Evolutionary conservation across 1,140 invertebrate genomes (phyloP).

Genomic region (Aphelinus certus): DNA sequence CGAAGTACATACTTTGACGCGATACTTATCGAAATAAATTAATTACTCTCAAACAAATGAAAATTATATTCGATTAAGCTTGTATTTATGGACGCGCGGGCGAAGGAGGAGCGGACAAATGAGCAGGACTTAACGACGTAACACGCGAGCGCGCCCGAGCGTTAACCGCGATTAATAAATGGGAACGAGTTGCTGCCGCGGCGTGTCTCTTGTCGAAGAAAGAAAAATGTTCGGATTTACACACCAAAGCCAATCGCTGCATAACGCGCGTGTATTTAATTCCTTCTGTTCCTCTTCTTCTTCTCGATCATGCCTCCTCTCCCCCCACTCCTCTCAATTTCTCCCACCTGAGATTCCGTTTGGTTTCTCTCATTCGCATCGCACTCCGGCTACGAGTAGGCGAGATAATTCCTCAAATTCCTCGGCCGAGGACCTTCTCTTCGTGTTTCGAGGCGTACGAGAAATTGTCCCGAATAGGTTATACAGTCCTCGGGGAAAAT

Average conservation of each 20-base stretch:
- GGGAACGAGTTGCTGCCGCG: not conserved
- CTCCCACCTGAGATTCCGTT: no score
- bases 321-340: no score
- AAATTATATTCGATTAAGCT: constrained; percentile 13
- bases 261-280: constrained; percentile 27
- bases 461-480: no score
- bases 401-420: no score
- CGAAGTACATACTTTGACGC: not conserved
- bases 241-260: not conserved
- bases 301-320: no score
- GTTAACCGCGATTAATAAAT: constrained; percentile 29
- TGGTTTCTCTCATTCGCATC: no score
- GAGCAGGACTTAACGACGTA: constrained; percentile 9
- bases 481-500: no score
- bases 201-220: constrained; percentile 1
- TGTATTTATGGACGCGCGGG: constrained; percentile 1
- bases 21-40: not conserved
- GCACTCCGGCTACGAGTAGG: no score
- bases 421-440: no score
- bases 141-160: not conserved
- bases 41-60: not conserved
- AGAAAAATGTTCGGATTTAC: constrained; percentile 11
- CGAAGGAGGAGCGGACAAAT: not conserved
- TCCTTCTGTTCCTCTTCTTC: not conserved
- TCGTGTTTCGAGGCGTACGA: no score